Conservation (phyloP, 2,113 vertebrate genomes). For the Plecturocebus donacophilus region DNA sequence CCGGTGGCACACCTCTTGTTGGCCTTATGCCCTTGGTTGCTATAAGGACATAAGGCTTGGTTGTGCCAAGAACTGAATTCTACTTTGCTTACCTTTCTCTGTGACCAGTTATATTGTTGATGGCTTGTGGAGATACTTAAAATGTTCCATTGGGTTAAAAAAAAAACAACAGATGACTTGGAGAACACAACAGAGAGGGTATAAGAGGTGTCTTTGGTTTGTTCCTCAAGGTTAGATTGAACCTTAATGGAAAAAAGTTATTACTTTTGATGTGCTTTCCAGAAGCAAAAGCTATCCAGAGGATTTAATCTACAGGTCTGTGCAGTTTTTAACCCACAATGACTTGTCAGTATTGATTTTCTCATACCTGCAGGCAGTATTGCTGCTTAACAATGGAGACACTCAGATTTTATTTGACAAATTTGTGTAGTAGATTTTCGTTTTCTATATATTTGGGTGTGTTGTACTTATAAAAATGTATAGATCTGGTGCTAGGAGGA, state of each 20-base stretch:
- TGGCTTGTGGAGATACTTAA: conserved; percentile 19
- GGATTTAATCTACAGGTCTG: not conserved
- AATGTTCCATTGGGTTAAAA: not conserved
- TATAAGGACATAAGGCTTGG: not conserved
- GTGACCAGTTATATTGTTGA: not conserved
- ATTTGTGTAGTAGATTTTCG: not conserved
- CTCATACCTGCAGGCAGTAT: not conserved
- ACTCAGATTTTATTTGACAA: not conserved
- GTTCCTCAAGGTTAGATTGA: not conserved
- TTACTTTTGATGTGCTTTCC: not conserved
- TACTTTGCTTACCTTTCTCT: not conserved
- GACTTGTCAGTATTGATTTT: not conserved
- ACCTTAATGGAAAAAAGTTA: not conserved
- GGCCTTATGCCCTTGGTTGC: not conserved
- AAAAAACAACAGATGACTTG: not conserved
- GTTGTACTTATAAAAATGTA: not conserved
- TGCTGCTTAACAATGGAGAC: not conserved
- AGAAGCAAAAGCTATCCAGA: not conserved
- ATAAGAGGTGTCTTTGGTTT: not conserved
- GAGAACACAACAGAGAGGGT: not conserved
- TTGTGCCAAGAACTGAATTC: not conserved
- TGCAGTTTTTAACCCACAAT: not conserved
- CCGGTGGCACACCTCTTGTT: not conserved
- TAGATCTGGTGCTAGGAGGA: not conserved
- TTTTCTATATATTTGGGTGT: not conserved